Conservation (phyloP, 2,113 vertebrate genomes). For the Hemibates koningsi region DNA sequence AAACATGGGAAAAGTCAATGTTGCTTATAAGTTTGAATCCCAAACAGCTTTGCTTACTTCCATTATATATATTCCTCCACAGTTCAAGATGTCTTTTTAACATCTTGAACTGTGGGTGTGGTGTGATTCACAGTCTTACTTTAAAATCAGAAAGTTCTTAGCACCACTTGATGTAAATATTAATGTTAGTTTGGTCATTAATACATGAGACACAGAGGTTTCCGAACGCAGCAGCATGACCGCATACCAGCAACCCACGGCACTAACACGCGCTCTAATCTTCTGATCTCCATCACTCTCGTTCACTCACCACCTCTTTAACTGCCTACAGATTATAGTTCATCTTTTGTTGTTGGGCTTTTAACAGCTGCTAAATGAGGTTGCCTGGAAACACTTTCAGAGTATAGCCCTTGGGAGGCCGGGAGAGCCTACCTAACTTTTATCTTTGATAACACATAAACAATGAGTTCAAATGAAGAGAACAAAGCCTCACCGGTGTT, state of each 20-base stretch:
- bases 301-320: background rate
- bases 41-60: background rate
- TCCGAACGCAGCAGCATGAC: background rate
- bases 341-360: background rate
- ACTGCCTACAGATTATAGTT: background rate
- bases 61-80: background rate
- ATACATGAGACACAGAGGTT: background rate
- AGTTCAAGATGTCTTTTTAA: background rate
- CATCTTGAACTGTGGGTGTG: background rate
- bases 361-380: slow-evolving; percentile 15
- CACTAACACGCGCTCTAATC: background rate
- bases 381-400: background rate
- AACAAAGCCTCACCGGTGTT: slow-evolving; percentile 27
- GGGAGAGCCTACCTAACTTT: slow-evolving; percentile 1
- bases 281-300: background rate
- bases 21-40: background rate
- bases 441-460: slow-evolving; percentile 23
- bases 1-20: background rate
- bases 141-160: background rate
- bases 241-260: background rate
- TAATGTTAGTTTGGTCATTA: background rate
- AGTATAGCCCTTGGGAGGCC: background rate
- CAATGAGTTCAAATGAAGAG: background rate
- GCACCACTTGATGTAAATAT: background rate
- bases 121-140: background rate